Percentiles rank a stretch among this genome's conserved stretches.
phyloP scores from a whole-genome alignment of 1,140 invertebrate species.

The Antheraea mylitta region DNA sequence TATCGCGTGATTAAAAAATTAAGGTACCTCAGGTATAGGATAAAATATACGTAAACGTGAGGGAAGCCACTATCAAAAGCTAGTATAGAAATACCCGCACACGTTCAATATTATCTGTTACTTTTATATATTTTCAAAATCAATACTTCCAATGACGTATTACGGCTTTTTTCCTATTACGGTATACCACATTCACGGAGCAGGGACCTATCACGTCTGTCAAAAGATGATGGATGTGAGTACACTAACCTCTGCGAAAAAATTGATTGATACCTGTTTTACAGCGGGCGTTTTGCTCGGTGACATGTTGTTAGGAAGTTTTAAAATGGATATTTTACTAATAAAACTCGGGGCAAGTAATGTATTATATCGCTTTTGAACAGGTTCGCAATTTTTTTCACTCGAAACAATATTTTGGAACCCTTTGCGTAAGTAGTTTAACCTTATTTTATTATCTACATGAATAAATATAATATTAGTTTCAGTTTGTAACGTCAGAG shows the following conservation, averaged over 20 bases:
- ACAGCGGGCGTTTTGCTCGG: not conserved
- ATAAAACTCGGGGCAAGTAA: not conserved
- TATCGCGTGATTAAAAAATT: no score
- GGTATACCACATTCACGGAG: constrained; percentile 9
- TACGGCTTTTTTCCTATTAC: not conserved
- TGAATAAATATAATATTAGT: no score
- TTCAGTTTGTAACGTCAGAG: no score
- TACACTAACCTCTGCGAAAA: constrained; percentile 19
- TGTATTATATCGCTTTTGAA: not conserved
- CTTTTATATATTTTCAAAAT: not conserved
- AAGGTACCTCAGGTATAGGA: no score
- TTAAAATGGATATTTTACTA: not conserved
- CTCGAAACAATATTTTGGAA: no score
- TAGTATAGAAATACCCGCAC: no score
- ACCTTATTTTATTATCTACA: no score
- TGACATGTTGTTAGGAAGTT: not conserved
- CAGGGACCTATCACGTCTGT: not conserved
- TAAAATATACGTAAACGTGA: no score
- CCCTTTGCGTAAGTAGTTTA: no score
- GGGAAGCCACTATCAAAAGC: no score
- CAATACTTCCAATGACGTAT: not conserved
- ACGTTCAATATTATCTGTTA: no score
- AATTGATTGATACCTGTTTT: constrained; percentile 23
- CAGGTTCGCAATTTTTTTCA: not conserved
- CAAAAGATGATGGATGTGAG: constrained; percentile 21